Percentiles rank a stretch among this genome's conserved stretches.
phyloP scores from a whole-genome alignment of 2,113 vertebrate genomes.

The Phylloscopus whistleri region DNA sequence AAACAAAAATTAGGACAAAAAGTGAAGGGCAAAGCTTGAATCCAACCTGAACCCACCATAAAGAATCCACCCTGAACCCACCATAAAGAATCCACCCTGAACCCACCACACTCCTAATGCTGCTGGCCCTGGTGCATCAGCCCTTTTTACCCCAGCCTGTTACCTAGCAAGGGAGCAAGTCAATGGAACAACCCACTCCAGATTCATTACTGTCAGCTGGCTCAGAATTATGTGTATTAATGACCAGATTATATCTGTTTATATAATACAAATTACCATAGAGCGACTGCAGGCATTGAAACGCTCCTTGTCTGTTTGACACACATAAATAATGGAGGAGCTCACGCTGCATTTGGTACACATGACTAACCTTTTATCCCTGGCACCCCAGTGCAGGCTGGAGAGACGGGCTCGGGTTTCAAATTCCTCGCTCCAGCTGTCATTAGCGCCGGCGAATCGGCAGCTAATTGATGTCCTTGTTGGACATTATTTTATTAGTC shows the following conservation, averaged over 20 bases:
- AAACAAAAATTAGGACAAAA: rapidly evolving
- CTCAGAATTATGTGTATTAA: conserved; percentile 68
- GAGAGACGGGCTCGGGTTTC: conserved; percentile 29
- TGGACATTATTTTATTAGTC: conserved; percentile 69
- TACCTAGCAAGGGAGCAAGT: not conserved
- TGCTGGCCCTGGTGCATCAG: not conserved
- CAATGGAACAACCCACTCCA: not conserved
- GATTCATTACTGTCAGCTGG: conserved; percentile 64
- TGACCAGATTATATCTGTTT: conserved; percentile 65
- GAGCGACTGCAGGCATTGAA: conserved; percentile 48
- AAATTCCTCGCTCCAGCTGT: conserved; percentile 59
- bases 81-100: not conserved
- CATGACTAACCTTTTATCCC: conserved; percentile 61
- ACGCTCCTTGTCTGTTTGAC: conserved; percentile 50
- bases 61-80: not conserved
- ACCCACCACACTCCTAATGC: not conserved
- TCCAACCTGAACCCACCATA: not conserved
- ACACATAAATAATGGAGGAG: conserved; percentile 66
- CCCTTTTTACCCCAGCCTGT: not conserved
- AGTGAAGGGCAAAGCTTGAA: not conserved
- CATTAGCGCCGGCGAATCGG: conserved; percentile 26
- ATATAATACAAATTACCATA: conserved; percentile 61
- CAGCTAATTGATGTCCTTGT: conserved; percentile 67
- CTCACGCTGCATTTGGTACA: conserved; percentile 54
- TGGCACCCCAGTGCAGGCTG: conserved; percentile 37